Base-by-base conservation (phyloP, 2,888 invertebrate genomes). In the Eupeodes latifasciatus region DNA sequence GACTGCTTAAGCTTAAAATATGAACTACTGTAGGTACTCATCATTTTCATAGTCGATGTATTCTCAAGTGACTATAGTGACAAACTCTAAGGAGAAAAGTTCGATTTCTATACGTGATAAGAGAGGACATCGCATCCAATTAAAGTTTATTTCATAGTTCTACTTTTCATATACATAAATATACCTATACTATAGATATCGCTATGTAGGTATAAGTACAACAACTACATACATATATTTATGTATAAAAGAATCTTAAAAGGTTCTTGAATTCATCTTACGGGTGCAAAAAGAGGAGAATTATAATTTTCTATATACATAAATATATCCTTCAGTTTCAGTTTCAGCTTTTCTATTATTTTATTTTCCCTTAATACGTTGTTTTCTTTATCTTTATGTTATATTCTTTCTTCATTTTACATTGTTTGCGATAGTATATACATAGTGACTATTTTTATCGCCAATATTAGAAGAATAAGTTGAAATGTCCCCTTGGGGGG, bases 391-490 rank as follows among this genome's bases (percentile, higher is more conserved):
- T 64, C 19, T 11, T 14, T 71, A 51, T 66, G 64, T 67, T 47
- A n/a, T 47, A n/a, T 62, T 34, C n/a, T 67, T 47, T 12, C 27
- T 19, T 10, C 57, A 27, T 53, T 72, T 53, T 76, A 76, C 79
- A 83, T 67, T 82, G 79, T 79, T 83, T 79, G 66, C 80, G 57
- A 67, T 84, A 84, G 34, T 7, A 9, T 40, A 40, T 40, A 40
- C n/a, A n/a, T 72, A 66, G 66, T 67, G 86, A 84, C 66, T 81
- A 87, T 84, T 87, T 87, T 87, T 87, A 87, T 87, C 87, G 84
- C 66, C 84, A 53, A 81, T 87, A 84, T 84, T 84, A 80, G 71
- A 72, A 74, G 67, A 53, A 81, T 84, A 84, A 84, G 80, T 87
- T 87, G 84, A n/a, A 51, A 27, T 57, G 53, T 72, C 77, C 84